Conservation (phyloP, 2,888 invertebrate genomes). For the Fragum whitleyi region DNA sequence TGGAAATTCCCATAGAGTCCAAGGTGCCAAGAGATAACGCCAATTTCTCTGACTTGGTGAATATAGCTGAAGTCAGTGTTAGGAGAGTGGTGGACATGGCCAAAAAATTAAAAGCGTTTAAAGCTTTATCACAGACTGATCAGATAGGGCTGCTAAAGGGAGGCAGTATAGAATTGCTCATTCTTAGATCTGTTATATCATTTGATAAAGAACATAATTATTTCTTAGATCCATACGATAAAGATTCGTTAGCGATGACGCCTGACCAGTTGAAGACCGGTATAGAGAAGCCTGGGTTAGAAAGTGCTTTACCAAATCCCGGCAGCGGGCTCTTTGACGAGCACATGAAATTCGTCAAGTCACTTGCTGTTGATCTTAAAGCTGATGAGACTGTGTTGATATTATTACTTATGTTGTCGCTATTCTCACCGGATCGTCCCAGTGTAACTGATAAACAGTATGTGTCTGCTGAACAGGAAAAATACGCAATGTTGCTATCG, state of each 20-base stretch:
- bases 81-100: slow-evolving; percentile 90
- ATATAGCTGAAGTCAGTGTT: slow-evolving; percentile 87
- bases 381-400: slow-evolving; percentile 96
- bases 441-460: slow-evolving; percentile 87
- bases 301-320: slow-evolving; percentile 5
- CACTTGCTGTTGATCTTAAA: slow-evolving; percentile 92
- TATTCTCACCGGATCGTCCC: slow-evolving; percentile 94
- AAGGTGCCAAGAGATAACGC: slow-evolving; percentile 76
- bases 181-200: slow-evolving; percentile 95
- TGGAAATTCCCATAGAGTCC: slow-evolving; percentile 83
- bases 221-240: slow-evolving; percentile 89
- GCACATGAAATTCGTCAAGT: slow-evolving; percentile 85
- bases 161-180: slow-evolving; percentile 98
- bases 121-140: slow-evolving; percentile 97
- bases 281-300: slow-evolving; percentile 84
- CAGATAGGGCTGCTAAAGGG: slow-evolving; percentile 96
- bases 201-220: slow-evolving; percentile 96
- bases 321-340: slow-evolving; percentile 84
- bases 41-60: slow-evolving; percentile 84
- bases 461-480: slow-evolving; percentile 83
- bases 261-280: slow-evolving; percentile 96
- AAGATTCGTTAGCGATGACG: slow-evolving; percentile 89
- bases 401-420: slow-evolving; percentile 95
- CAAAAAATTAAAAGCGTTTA: slow-evolving; percentile 90
- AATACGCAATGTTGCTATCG: slow-evolving; percentile 83